Evolutionary conservation across 2,888 invertebrate genomes (phyloP), one percentile per base, ranked within the genome.

Genomic region (Lamellibrachia satsuma): DNA sequence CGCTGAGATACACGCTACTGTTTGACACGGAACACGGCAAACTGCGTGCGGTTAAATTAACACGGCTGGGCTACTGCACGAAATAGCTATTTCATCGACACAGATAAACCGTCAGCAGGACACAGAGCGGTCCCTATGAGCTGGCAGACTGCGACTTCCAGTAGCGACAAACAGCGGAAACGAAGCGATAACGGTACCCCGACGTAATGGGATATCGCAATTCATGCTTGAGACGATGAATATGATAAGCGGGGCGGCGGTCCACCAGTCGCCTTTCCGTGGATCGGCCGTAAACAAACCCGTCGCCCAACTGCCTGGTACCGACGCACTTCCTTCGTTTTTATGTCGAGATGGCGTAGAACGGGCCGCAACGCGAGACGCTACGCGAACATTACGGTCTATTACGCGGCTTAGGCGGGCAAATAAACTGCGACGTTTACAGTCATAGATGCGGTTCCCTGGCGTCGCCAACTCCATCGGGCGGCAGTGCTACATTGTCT

Each of bases 171-270:
- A 22, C 75, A 75, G 75, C 75, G 75, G 75, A 75, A 75, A 75
- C 75, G 75, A 75, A 3, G 22, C 75, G 75, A 75, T 75, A 75
- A 75, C 75, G 75, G 57, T 15, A 75, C 75, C 22, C 22, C 75
- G 4, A 0, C n/a, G 75, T 75, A 11, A 75, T 75, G 3, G 15
- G 75, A 75, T 75, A 75, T 6, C 22, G 15, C 8, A 22, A 75
- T 75, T 75, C n/a, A 75, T 75, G 75, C 75, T n/a, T 22, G 75
- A 15, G 75, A 75, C 75, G 75, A 75, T 75, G 75, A 75, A 75
- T 75, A 75, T 75, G 22, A 75, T 75, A 75, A 75, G 22, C 75
- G 22, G 22, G 22, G 22, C 15, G 75, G 75, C 75, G 6, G 75
- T 15, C n/a, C 11, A 11, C 15, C 15, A 15, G 57, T 3, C 57